These are phyloP conservation scores for Himalopsyche anomala DNA, from an alignment of 2,888 invertebrate genomes.

Conservation along the genomic window DNA sequence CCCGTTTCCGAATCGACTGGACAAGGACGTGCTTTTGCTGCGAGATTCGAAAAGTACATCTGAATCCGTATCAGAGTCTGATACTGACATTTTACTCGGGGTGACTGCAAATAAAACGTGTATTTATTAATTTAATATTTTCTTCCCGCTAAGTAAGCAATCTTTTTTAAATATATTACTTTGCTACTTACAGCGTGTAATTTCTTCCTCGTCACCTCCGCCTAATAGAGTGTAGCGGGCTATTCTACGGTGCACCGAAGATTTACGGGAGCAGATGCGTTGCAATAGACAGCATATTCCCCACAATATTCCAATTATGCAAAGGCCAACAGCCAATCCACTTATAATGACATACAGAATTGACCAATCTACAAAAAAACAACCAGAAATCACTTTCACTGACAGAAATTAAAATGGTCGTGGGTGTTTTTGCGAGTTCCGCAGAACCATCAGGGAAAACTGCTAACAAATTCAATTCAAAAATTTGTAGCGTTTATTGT, in stretches of 20 bases:
- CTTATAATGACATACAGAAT: slow-evolving; percentile 93
- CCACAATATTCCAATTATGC: slow-evolving; percentile 80
- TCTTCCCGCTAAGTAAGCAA: too few species aligned
- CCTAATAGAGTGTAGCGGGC: slow-evolving; percentile 84
- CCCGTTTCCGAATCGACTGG: slow-evolving; percentile 71
- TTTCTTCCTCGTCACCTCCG: slow-evolving; percentile 82
- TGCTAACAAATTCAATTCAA: background rate
- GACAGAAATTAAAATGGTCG: too few species aligned
- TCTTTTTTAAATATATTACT: background rate
- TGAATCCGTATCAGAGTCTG: slow-evolving; percentile 90
- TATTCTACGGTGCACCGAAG: slow-evolving; percentile 75
- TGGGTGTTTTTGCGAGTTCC: too few species aligned
- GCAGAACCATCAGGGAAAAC: too few species aligned
- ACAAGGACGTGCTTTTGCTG: slow-evolving; percentile 76
- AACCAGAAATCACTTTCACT: background rate
- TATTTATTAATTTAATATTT: slow-evolving; percentile 1
- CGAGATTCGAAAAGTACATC: slow-evolving; percentile 89
- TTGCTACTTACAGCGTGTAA: slow-evolving; percentile 76
- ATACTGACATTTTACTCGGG: slow-evolving; percentile 79
- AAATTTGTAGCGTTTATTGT: too few species aligned
- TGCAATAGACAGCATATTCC: slow-evolving; percentile 80
- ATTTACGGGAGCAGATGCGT: slow-evolving; percentile 74
- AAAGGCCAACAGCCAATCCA: slow-evolving; percentile 78
- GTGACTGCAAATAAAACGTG: slow-evolving; percentile 73
- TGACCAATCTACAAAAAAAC: slow-evolving; percentile 87